phyloP scores from a whole-genome alignment of 1,140 invertebrate genomes.

The Homarus americanus region DNA sequence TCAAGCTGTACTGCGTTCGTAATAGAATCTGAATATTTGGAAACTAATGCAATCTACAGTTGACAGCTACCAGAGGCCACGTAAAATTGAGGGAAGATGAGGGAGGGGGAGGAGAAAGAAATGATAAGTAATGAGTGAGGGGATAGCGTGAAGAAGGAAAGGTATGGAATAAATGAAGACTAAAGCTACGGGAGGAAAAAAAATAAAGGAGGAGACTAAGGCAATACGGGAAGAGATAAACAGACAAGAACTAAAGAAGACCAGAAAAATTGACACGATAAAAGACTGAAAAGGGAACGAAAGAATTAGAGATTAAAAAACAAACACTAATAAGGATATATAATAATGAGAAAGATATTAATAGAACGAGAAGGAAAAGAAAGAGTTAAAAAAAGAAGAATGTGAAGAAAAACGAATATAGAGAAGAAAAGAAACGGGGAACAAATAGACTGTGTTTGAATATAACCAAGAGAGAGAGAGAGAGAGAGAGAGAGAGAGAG shows the following conservation, averaged over 20 bases:
- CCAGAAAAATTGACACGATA: not conserved
- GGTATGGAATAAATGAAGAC: not conserved
- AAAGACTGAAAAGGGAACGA: not conserved
- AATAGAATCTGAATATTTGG: too few relatives aligned
- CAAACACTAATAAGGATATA: not conserved
- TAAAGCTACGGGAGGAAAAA: not conserved
- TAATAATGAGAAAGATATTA: not conserved
- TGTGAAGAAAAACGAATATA: too few relatives aligned
- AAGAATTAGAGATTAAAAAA: not conserved
- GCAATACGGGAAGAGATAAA: not conserved
- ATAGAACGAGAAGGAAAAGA: too few relatives aligned
- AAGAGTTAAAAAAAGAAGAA: too few relatives aligned
- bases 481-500: not conserved
- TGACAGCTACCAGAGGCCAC: too few relatives aligned
- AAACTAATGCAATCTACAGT: too few relatives aligned
- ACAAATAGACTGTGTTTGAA: too few relatives aligned
- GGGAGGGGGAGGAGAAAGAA: not conserved
- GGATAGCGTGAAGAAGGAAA: not conserved
- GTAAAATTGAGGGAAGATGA: not conserved
- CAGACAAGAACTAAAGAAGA: not conserved
- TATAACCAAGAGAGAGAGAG: not conserved
- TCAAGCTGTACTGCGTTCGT: too few relatives aligned
- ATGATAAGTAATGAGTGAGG: not conserved
- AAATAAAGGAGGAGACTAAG: not conserved
- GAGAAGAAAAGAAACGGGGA: not conserved